These are phyloP conservation scores for Anguilla obscura DNA, from an alignment of 2,797 vertebrate species.

Conservation along the genomic window DNA sequence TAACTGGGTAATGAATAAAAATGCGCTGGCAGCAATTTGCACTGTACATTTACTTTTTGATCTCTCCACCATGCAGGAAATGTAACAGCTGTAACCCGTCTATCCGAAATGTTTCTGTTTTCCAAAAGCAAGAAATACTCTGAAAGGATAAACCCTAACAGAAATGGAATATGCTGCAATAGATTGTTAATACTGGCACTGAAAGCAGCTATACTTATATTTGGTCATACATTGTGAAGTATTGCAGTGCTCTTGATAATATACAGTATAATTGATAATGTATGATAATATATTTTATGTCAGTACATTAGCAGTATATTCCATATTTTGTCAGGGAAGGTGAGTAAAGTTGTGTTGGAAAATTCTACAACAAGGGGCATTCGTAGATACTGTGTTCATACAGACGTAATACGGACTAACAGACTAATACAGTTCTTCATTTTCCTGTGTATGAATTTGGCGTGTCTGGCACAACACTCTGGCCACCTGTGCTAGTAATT, in stretches of 20 bases:
- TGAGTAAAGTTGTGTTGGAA: not conserved
- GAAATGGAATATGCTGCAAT: not conserved
- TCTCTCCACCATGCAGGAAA: not conserved
- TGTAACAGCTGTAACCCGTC: not conserved
- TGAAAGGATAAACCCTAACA: not conserved
- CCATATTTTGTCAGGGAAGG: not conserved
- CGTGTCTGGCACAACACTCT: not conserved
- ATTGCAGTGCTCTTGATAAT: no score
- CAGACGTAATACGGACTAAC: not conserved
- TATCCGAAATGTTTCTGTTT: not conserved
- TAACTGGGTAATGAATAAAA: slow-evolving; percentile 14
- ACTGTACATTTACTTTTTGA: not conserved
- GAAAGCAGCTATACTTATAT: no score
- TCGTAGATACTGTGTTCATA: no score
- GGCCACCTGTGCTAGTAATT: slow-evolving; percentile 6
- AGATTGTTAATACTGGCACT: no score
- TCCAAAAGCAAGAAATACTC: not conserved
- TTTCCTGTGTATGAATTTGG: not conserved
- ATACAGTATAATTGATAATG: no score
- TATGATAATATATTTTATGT: no score
- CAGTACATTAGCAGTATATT: no score
- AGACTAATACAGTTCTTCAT: not conserved
- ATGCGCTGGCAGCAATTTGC: slow-evolving; percentile 17
- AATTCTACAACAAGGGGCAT: not conserved
- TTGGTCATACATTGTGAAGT: no score